Evolutionary conservation across 2,888 invertebrate genomes (phyloP).

Genomic region (Trissolcus brochymenae): DNA sequence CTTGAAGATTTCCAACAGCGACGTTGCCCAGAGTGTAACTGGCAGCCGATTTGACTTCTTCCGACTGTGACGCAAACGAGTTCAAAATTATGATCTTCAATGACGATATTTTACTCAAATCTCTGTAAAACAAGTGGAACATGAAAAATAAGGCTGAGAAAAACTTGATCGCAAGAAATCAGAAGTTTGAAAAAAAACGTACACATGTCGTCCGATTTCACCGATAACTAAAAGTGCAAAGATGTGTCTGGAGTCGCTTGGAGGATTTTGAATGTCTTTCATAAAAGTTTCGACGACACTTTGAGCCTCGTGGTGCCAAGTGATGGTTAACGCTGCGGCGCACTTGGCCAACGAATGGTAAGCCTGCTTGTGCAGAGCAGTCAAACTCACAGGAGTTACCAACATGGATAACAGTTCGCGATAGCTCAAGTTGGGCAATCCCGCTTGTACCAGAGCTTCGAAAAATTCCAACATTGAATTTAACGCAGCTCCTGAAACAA

Average conservation of each 20-base stretch:
- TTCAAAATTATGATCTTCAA: conserved; percentile 88
- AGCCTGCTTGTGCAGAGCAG: conserved; percentile 82
- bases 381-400: conserved; percentile 81
- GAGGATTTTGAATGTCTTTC: conserved; percentile 83
- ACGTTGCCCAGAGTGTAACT: conserved; percentile 97
- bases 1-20: conserved; percentile 94
- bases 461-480: conserved; percentile 94
- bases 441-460: conserved; percentile 91
- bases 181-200: conserved; percentile 75
- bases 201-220: conserved; percentile 97
- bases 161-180: neutral
- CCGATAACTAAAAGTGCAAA: conserved; percentile 96
- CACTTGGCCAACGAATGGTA: conserved; percentile 98
- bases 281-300: conserved; percentile 83
- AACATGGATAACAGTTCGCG: conserved; percentile 87
- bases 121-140: conserved; percentile 77
- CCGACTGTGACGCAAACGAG: conserved; percentile 93
- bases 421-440: conserved; percentile 87
- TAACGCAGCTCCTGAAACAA: conserved; percentile 86
- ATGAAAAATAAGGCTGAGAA: too few relatives aligned
- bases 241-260: conserved; percentile 89
- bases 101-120: conserved; percentile 86
- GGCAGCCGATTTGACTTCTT: conserved; percentile 98
- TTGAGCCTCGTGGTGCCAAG: conserved; percentile 84
- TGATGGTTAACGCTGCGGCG: conserved; percentile 93